These are phyloP conservation scores for Cyclophora punctaria DNA, from an alignment of 2,888 invertebrate species.

Conservation along the genomic window DNA sequence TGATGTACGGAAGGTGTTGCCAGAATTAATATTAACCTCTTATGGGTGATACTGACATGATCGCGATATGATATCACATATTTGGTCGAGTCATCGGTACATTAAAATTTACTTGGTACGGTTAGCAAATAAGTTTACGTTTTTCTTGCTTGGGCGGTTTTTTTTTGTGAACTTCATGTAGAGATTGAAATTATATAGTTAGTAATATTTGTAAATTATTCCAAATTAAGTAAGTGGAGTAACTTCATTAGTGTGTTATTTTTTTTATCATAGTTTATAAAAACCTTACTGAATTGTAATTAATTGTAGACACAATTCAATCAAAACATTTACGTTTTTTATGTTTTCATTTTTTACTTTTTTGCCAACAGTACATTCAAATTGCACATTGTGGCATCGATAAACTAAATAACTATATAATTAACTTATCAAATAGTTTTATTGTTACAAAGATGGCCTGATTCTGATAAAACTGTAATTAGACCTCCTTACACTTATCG, in stretches of 20 bases:
- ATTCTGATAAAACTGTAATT: constrained; percentile 66
- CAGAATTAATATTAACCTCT: too few species aligned
- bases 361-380: constrained; percentile 20
- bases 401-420: constrained; percentile 44
- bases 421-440: constrained; percentile 65
- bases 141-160: too few species aligned
- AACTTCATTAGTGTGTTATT: too few species aligned
- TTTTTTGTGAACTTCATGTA: too few species aligned
- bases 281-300: too few species aligned
- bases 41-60: background rate
- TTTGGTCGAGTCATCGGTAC: constrained; percentile 1
- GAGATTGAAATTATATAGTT: too few species aligned
- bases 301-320: too few species aligned
- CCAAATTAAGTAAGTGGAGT: too few species aligned
- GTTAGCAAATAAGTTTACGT: constrained; percentile 2
- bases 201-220: too few species aligned
- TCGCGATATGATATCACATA: constrained; percentile 9
- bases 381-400: constrained; percentile 28
- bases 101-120: background rate
- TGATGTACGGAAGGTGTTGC: too few species aligned
- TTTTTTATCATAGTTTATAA: too few species aligned
- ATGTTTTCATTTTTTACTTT: background rate
- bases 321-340: too few species aligned
- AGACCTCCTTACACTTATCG: constrained; percentile 63
- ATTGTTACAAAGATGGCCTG: constrained; percentile 63